Base-by-base conservation (phyloP, 2,113 vertebrate species). In the Baryphthengus martii region DNA sequence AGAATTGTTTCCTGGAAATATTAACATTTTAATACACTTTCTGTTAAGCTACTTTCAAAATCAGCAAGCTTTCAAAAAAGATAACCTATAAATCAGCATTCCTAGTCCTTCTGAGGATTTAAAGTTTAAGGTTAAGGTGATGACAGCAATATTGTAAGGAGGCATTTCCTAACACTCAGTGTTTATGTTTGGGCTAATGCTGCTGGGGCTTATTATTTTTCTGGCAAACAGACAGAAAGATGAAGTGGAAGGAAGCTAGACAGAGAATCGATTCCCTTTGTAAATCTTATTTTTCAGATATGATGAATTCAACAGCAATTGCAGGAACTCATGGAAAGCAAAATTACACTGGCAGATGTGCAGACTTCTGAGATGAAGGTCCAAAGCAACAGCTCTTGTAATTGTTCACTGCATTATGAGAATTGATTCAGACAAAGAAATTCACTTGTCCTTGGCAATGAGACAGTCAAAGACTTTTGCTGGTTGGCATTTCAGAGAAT, bases 391-490 rank as follows among this genome's bases (percentile, higher is more conserved):
- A 77, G 23, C 85, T 84, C 65, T 37, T 68, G 23, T n/a, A 68
- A 37, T 66, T 72, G 40, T 39, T 74, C 53, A 33, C 23, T 2
- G 1, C 35, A 10, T 72, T 78, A 37, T 11, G 47, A 83, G 78
- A 74, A 93, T 68, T 68, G 59, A 47, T 50, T 91, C 50, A 74
- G 84, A 88, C 76, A 92, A 76, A 74, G 88, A 75, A 79, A 80
- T 73, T 33, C 63, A 55, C 78, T 85, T 89, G 93, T 85, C 92
- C 84, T 95, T 90, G 74, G 65, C 85, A 90, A 17, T 88, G 53
- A 89, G 76, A 52, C 88, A 73, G 79, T 61, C 68, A 77, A 87
- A 94, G 85, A 53, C n/a, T 87, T 80, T 33, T 42, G 35, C 53
- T 59, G 68, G 42, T 42, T 97, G 78, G 39, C 39, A 42, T 90